A percentile compares a stretch with the other conserved stretches of the same genome.
Conservation (phyloP, 1,140 invertebrate genomes). For the Eueides isabella region DNA sequence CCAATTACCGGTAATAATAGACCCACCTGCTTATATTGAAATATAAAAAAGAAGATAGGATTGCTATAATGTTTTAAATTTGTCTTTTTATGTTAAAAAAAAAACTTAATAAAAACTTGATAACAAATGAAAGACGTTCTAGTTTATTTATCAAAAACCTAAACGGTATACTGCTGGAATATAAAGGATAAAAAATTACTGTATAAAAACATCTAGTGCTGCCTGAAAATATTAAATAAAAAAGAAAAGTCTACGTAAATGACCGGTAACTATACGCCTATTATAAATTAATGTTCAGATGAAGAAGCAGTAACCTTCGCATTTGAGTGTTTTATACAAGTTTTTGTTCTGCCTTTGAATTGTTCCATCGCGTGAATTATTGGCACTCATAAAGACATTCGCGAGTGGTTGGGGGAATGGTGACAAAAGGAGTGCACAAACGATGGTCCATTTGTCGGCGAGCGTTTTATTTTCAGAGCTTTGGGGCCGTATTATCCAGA, state of each 20-base stretch:
- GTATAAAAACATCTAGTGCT: background rate
- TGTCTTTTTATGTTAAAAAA: background rate
- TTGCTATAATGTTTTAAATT: background rate
- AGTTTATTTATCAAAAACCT: no score
- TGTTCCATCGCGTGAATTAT: conserved; percentile 46
- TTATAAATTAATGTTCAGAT: conserved; percentile 17
- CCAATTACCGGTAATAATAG: background rate
- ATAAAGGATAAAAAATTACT: background rate
- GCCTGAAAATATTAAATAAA: background rate
- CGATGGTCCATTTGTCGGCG: conserved; percentile 54
- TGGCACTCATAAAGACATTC: conserved; percentile 58
- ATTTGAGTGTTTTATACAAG: conserved; percentile 27
- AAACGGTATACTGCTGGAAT: background rate
- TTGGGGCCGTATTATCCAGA: conserved; percentile 25
- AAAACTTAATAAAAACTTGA: no score
- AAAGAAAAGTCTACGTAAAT: background rate
- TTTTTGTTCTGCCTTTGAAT: conserved; percentile 30
- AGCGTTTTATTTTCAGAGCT: conserved; percentile 51
- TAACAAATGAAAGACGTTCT: no score
- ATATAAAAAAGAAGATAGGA: background rate
- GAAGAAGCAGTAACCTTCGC: conserved; percentile 25
- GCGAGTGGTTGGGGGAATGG: conserved; percentile 46
- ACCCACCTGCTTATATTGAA: background rate
- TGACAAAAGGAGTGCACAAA: conserved; percentile 54
- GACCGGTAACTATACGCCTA: conserved; percentile 1